Evolutionary conservation across 2,797 vertebrate species (phyloP).

Genomic region (Peromyscus aztecus): DNA sequence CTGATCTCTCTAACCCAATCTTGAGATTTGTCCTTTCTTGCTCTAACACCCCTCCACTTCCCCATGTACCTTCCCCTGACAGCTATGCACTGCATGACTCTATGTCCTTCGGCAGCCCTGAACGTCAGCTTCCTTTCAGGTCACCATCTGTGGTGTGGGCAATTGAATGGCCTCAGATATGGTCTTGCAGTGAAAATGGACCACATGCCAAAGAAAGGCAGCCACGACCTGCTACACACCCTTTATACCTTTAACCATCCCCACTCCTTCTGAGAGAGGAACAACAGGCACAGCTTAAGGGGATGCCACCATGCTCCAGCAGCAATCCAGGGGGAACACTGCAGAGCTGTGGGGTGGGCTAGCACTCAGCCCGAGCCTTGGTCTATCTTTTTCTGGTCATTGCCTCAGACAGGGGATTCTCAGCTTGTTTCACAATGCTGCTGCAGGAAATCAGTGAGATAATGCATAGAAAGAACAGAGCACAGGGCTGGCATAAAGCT

Average conservation of each 20-base stretch:
- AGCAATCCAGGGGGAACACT: background rate
- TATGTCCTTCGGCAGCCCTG: background rate
- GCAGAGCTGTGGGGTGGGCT: background rate
- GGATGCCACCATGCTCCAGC: background rate
- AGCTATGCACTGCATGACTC: background rate
- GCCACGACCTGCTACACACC: background rate
- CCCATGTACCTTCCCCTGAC: background rate
- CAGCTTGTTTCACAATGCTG: background rate
- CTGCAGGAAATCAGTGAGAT: slow-evolving; percentile 4
- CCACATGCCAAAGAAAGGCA: background rate
- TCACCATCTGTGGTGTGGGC: background rate
- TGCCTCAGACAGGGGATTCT: background rate
- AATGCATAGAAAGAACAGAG: background rate
- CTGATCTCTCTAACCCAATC: background rate
- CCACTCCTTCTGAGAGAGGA: background rate
- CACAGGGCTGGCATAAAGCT: background rate
- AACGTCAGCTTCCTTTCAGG: background rate
- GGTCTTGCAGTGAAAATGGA: background rate
- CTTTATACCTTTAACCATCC: background rate
- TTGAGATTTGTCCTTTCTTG: background rate
- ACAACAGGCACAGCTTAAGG: background rate
- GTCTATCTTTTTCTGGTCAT: background rate
- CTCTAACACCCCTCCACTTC: background rate
- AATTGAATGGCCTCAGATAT: background rate
- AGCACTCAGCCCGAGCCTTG: background rate